Evolutionary conservation across 2,113 vertebrate species (phyloP).

Genomic region (Marmota monax): DNA sequence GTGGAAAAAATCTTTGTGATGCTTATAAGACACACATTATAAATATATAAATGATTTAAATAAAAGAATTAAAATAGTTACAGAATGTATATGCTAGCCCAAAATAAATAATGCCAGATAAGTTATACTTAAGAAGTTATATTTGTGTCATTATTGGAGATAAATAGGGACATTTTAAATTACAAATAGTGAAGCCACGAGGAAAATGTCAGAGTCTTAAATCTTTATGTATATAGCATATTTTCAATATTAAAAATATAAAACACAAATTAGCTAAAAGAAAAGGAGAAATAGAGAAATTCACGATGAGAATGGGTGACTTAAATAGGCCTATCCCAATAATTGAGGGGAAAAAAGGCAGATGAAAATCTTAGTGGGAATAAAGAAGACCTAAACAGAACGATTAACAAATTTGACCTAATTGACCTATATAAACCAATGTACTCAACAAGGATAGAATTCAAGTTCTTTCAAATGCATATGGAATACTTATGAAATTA

Average conservation of each 20-base stretch:
- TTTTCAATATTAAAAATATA: conserved; percentile 11
- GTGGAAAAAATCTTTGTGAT: neutral
- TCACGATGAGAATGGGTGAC: neutral
- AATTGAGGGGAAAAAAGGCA: neutral
- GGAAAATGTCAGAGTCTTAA: neutral
- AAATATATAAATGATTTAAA: neutral
- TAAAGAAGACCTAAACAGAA: neutral
- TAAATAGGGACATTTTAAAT: neutral
- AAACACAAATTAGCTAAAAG: neutral
- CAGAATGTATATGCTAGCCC: neutral
- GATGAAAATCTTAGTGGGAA: neutral
- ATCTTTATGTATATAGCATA: neutral
- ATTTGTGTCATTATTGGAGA: neutral
- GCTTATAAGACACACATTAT: neutral
- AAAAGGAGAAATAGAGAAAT: neutral
- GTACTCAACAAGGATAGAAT: neutral
- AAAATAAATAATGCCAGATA: conserved; percentile 13
- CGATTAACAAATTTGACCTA: neutral
- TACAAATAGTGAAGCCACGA: neutral
- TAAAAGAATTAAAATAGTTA: neutral
- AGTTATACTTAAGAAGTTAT: neutral
- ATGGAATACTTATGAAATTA: neutral
- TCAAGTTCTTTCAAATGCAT: neutral
- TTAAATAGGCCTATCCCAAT: neutral
- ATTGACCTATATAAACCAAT: neutral